A percentile compares a stretch with the other conserved stretches of the same genome.
phyloP scores from a whole-genome alignment of 1,140 invertebrate species.

The Temnothorax nylanderi region DNA sequence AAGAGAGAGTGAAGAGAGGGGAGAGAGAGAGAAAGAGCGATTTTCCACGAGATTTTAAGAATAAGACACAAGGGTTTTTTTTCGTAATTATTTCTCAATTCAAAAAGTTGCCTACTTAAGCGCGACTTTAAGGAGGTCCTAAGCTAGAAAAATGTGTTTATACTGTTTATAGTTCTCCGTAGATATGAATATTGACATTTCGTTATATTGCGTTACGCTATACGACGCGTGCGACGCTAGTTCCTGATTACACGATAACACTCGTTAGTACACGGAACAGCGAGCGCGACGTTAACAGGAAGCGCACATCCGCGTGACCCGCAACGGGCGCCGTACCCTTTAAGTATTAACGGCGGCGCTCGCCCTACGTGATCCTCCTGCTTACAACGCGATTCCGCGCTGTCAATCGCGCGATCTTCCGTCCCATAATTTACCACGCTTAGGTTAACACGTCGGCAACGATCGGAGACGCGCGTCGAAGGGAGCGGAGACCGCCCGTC shows the following conservation, averaged over 20 bases:
- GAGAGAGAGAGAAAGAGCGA: neutral
- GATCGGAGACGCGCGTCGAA: neutral
- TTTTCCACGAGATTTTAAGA: neutral
- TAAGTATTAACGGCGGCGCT: slow-evolving; percentile 68
- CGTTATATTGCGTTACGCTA: neutral
- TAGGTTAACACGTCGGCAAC: slow-evolving; percentile 64
- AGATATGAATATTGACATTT: neutral
- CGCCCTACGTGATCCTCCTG: slow-evolving; percentile 74
- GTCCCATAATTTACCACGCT: slow-evolving; percentile 51
- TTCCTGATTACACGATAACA: slow-evolving; percentile 50
- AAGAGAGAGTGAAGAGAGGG: too few relatives aligned
- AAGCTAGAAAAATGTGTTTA: neutral
- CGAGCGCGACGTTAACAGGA: slow-evolving; percentile 69
- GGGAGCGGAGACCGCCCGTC: slow-evolving; percentile 2
- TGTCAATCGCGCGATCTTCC: slow-evolving; percentile 6
- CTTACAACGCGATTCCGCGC: slow-evolving; percentile 61
- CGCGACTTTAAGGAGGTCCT: neutral
- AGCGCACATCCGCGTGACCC: slow-evolving; percentile 71
- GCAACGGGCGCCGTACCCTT: slow-evolving; percentile 41
- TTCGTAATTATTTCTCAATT: neutral
- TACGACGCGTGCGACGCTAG: neutral
- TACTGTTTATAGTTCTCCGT: neutral
- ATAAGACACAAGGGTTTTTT: neutral
- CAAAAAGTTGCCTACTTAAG: neutral
- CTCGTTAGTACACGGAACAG: slow-evolving; percentile 59